Evolutionary conservation across 2,113 vertebrate species (phyloP), one percentile per base, ranked within the genome.

Genomic region (Salvelinus fontinalis): DNA sequence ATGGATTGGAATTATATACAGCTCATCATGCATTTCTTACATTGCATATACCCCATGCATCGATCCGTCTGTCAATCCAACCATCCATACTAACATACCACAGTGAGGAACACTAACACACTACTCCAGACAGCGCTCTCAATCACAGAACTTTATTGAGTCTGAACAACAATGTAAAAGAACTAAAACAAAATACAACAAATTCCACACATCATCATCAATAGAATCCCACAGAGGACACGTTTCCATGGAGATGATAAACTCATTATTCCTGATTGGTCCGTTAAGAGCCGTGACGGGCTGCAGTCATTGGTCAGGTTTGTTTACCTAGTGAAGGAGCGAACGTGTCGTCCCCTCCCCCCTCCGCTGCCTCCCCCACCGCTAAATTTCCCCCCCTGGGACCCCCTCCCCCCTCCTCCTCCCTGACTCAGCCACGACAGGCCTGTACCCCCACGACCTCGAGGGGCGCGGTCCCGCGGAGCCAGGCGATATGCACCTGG

Each of bases 261-360:
- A 80, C 81, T 79, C 57, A 72, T 87, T 75, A 92, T 91, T 91
- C 93, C 89, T 90, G 84, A 93, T 94, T 96, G 95, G 96, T 96
- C 95, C 95, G 75, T 95, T 87, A 89, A 44, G 89, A 84, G 90
- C 13, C 86, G 26, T 71, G 54, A 81, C 26, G 75, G 79, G 80
- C 83, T 71, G 22, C 20, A 85, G 85, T 85, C 85, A 80, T 54
- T 82, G 27, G 60, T 86, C 83, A 85, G 86, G 87, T 70, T 82
- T 67, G 18, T 93, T 95, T 93, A 99, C 91, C 98, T 95, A 80
- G 98, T 99, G 86, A 99, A 99, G 84, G 98, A 99, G 82, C 98
- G 97, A 16, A 99, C 97, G 0, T 99, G 98, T 70, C 98, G 93
- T 70, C 97, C 98, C 90, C 98, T 95, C 79, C 96, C 97, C 66